These are phyloP conservation scores for Zaprionus nigranus DNA, from an alignment of 1,140 invertebrate species.

Conservation along the genomic window DNA sequence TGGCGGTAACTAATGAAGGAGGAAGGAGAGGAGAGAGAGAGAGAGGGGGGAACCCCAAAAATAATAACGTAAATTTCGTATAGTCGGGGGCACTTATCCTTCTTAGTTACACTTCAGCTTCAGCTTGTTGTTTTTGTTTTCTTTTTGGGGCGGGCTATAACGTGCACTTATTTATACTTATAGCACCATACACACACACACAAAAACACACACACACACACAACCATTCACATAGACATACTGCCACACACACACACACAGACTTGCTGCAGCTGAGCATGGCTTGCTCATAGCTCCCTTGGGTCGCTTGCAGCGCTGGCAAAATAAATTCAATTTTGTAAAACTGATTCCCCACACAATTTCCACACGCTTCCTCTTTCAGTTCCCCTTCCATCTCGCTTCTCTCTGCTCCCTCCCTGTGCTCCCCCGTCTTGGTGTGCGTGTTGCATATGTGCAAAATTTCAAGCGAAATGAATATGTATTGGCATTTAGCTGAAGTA, in stretches of 20 bases:
- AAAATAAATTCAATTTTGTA: slow-evolving; percentile 82
- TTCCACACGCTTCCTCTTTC: slow-evolving; percentile 44
- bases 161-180: slow-evolving; percentile 79
- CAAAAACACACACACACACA: slow-evolving; percentile 4
- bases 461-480: slow-evolving; percentile 80
- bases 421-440: background rate
- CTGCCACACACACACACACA: slow-evolving; percentile 8
- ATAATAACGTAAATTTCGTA: slow-evolving; percentile 76
- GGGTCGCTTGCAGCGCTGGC: slow-evolving; percentile 63
- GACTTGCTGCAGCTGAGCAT: slow-evolving; percentile 41
- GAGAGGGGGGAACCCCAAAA: slow-evolving; percentile 40
- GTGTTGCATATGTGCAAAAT: slow-evolving; percentile 79
- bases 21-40: background rate
- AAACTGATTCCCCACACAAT: slow-evolving; percentile 82
- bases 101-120: slow-evolving; percentile 77
- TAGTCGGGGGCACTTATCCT: slow-evolving; percentile 67
- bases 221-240: slow-evolving; percentile 18
- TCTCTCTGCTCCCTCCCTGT: background rate
- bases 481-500: slow-evolving; percentile 80
- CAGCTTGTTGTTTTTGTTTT: slow-evolving; percentile 43
- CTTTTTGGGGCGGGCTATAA: slow-evolving; percentile 44
- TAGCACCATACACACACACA: slow-evolving; percentile 60
- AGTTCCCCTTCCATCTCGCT: background rate
- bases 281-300: slow-evolving; percentile 58
- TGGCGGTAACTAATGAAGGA: slow-evolving; percentile 22